Evolutionary conservation across 2,797 vertebrate genomes (phyloP), one percentile per base, ranked within the genome.

Genomic region (Microchirus variegatus): DNA sequence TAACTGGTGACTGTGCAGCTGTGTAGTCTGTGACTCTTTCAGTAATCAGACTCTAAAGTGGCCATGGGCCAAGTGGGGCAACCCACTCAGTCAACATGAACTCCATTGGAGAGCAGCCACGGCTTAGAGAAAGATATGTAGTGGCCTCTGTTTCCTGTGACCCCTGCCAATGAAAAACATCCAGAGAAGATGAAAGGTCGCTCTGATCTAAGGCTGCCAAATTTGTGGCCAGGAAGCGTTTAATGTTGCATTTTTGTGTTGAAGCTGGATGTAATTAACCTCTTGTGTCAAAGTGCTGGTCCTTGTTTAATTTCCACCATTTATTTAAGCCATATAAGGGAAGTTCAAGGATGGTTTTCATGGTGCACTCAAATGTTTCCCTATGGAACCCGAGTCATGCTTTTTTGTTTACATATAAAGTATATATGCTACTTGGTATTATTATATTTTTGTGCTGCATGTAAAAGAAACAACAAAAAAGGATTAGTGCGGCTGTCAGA

Each of bases 231-330:
- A 63, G 73, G 53, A 53, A 72, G 74, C 64, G 67, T 73, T 67
- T 83, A 84, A 87, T 82, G 77, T 81, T 78, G 75, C 59, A 81
- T 81, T 72, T 82, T 70, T 82, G 71, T 49, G 61, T 78, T 61
- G 59, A 83, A 72, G 66, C 77, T 83, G 82, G 77, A 81, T 78
- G 75, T 70, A 82, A 81, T 87, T 87, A 85, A 83, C 74, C 67
- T 68, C 58, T 78, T 59, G 65, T 75, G 75, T 64, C 44, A 18
- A 71, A 68, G 66, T 71, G 61, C 66, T 58, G 76, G 70, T 70
- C 78, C 83, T 77, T 68, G 67, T 77, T 82, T 81, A 66, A 80
- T 81, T 87, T 87, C 80, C 77, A 63, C 53, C 61, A 40, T 4
- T 50, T 69, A 6, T 58, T 61, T 63, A 67, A 44, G 22, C 52